phyloP scores from a whole-genome alignment of 1,140 invertebrate species.

The Bombus turneri region DNA sequence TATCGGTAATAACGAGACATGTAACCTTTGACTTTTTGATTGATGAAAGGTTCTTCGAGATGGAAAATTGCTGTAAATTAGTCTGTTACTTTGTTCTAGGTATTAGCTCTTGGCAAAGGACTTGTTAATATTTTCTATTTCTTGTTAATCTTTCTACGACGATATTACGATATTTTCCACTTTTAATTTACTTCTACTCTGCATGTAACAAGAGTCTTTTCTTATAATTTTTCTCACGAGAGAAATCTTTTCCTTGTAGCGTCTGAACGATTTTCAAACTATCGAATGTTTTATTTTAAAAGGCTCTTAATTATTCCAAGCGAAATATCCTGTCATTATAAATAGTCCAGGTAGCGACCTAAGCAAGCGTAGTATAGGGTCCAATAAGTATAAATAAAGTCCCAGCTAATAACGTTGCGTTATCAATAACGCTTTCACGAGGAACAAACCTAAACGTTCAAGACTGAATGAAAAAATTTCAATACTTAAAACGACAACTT shows the following conservation, averaged over 20 bases:
- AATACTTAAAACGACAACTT: background rate
- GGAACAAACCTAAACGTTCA: background rate
- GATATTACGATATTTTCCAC: background rate
- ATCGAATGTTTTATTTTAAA: background rate
- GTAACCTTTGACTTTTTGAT: conserved; percentile 3
- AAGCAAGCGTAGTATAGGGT: background rate
- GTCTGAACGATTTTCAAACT: background rate
- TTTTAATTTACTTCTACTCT: too few species aligned
- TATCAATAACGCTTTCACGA: background rate
- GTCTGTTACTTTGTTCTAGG: background rate
- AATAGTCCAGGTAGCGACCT: background rate
- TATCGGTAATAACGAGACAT: background rate
- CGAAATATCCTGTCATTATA: background rate
- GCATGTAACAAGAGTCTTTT: background rate
- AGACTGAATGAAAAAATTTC: background rate
- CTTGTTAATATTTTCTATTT: background rate
- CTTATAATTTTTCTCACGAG: background rate
- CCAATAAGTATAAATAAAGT: background rate
- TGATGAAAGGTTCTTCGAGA: background rate
- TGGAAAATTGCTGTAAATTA: background rate
- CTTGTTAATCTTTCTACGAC: background rate
- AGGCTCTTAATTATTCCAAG: background rate
- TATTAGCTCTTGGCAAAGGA: background rate
- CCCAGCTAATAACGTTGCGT: background rate
- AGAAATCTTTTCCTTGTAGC: too few species aligned